Evolutionary conservation across 2,888 invertebrate species (phyloP).

Genomic region (Uloborus plumipes): DNA sequence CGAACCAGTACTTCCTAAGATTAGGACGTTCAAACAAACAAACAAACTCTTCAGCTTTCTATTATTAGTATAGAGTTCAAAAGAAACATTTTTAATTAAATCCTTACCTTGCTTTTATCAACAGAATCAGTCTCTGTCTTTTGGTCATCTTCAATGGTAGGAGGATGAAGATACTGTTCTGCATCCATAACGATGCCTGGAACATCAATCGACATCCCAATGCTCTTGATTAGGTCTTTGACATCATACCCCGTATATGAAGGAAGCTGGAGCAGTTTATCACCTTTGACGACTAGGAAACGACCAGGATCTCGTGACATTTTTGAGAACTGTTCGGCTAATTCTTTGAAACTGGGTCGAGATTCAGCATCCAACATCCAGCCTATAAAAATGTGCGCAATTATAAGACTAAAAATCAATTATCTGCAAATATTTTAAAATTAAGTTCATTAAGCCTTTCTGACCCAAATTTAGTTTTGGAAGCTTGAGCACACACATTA

Average conservation of each 20-base stretch:
- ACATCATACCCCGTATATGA: slow-evolving; percentile 82
- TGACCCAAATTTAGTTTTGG: no score
- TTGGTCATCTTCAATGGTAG: slow-evolving; percentile 75
- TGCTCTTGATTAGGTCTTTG: slow-evolving; percentile 83
- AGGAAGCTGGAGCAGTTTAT: slow-evolving; percentile 89
- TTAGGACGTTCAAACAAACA: no score
- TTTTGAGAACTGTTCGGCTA: slow-evolving; percentile 93
- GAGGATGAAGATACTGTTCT: slow-evolving; percentile 93
- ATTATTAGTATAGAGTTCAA: no score
- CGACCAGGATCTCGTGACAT: slow-evolving; percentile 97
- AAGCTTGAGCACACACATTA: no score
- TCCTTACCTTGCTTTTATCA: slow-evolving; percentile 44
- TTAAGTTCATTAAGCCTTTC: no score
- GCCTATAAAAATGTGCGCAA: slow-evolving; percentile 70
- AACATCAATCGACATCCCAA: slow-evolving; percentile 80
- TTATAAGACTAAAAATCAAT: no score
- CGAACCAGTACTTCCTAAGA: no score
- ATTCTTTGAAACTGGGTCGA: slow-evolving; percentile 91
- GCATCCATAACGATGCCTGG: slow-evolving; percentile 86
- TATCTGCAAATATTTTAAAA: no score
- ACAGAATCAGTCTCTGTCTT: slow-evolving; percentile 53
- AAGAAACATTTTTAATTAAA: no score
- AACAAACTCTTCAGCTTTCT: no score
- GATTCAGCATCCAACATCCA: slow-evolving; percentile 98
- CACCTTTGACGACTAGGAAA: slow-evolving; percentile 92